Base-by-base conservation (phyloP, 2,888 invertebrate genomes). In the Dexiosoma caninum region DNA sequence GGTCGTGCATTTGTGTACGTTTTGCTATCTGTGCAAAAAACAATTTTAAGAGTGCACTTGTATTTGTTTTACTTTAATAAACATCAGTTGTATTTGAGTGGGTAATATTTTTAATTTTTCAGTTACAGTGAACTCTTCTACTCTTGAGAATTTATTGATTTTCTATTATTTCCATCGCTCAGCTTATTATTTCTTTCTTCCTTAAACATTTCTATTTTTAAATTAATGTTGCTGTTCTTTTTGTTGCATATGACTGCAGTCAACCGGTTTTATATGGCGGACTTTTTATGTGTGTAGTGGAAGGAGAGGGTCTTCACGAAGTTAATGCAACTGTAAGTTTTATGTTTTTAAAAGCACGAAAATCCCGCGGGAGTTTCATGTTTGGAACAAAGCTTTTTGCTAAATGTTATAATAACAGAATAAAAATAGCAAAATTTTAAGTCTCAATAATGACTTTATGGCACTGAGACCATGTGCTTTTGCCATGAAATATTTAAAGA, bases 131-230 rank as follows among this genome's bases (percentile, higher is more conserved):
- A 72, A 69, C 16, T 69, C 46, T 42, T 42, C 51, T 35, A 44
- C 76, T 60, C 69, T 37, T 8, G 76, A 51, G 69, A 60, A 37
- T 69, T 76, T 76, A 76, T 76, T 44, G 76, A 76, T 76, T 76
- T 30, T 23, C 35, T 69, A 53, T 76, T 76, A 55, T 69, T 46
- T 69, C 66, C 55, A 53, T 55, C 27, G 16, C 21, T 76, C 62
- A 37, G 21, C 27, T 46, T 40, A 69, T 69, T 46, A 44, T 21
- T 53, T 37, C 30, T 21, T 53, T 37, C 30, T 37, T 51, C n/a
- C 59, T 62, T 23, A 59, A 60, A 42, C 51, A 60, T 51, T 67
- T 42, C 0, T 42, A 7, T 64, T 59, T 49, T 21, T 16, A 40
- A 49, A 37, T 67, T 49, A 16, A 46, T 37, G 1, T 55, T 49